Percentiles rank a stretch among this genome's conserved stretches.
Conservation (phyloP, 2,113 vertebrate species). For the Fukomys damarensis region DNA sequence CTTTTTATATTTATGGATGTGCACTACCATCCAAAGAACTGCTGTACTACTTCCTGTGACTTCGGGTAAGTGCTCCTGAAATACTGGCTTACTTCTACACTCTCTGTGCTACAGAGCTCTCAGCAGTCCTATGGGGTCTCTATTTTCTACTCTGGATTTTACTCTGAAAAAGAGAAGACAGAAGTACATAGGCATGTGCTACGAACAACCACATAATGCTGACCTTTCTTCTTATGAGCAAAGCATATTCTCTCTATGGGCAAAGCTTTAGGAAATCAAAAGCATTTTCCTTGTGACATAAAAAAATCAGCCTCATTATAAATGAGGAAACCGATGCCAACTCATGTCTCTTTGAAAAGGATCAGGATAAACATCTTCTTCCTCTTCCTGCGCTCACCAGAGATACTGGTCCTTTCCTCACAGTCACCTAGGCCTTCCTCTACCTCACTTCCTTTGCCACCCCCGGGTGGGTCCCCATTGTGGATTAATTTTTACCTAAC, state of each 20-base stretch:
- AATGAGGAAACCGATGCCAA: constrained; percentile 69
- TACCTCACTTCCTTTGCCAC: not conserved
- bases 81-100: constrained; percentile 41
- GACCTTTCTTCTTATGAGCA: constrained; percentile 62
- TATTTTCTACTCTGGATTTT: constrained; percentile 35
- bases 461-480: not conserved
- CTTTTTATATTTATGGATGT: constrained; percentile 71
- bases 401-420: not conserved
- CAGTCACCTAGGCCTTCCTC: not conserved
- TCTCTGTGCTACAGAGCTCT: not conserved
- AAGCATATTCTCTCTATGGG: constrained; percentile 48
- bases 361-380: not conserved
- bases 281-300: constrained; percentile 61
- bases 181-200: constrained; percentile 14
- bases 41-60: constrained; percentile 38
- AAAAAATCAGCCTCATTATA: constrained; percentile 41
- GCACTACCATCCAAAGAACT: constrained; percentile 55
- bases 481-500: constrained; percentile 48
- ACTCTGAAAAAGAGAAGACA: not conserved
- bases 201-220: constrained; percentile 36
- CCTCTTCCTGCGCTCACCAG: not conserved
- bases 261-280: constrained; percentile 64
- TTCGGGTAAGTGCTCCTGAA: constrained; percentile 65
- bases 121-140: not conserved
- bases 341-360: constrained; percentile 52